These are phyloP conservation scores for Drosophila nasuta DNA, from an alignment of 1,140 invertebrate species.

Conservation along the genomic window DNA sequence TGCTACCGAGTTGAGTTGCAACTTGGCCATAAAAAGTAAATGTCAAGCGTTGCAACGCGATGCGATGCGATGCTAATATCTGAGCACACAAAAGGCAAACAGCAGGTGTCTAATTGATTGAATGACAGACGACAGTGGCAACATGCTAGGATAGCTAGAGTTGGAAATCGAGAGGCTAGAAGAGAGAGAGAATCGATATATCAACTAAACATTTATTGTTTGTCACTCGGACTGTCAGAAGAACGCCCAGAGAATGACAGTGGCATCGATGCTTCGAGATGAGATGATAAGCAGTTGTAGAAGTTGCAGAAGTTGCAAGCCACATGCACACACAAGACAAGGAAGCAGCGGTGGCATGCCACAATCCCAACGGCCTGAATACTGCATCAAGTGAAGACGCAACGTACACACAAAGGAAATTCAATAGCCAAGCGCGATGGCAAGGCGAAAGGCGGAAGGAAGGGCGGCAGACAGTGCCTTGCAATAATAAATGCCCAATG, in stretches of 20 bases:
- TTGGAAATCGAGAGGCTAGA: conserved; percentile 9
- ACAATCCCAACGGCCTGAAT: conserved; percentile 49
- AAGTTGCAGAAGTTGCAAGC: conserved; percentile 18
- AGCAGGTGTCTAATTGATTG: conserved; percentile 75
- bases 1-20: neutral
- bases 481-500: conserved; percentile 76
- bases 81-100: conserved; percentile 48
- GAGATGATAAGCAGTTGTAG: conserved; percentile 33
- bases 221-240: conserved; percentile 59
- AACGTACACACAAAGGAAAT: conserved; percentile 58
- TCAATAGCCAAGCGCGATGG: conserved; percentile 49
- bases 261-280: conserved; percentile 22
- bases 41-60: conserved; percentile 18
- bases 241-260: conserved; percentile 28
- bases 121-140: conserved; percentile 61
- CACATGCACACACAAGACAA: neutral
- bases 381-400: conserved; percentile 45
- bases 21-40: conserved; percentile 26
- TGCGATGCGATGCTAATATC: conserved; percentile 29
- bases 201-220: conserved; percentile 68
- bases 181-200: conserved; percentile 33
- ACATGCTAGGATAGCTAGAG: conserved; percentile 43
- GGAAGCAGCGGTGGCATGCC: no score
- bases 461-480: conserved; percentile 46
- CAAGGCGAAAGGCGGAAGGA: neutral